Conservation (phyloP, 2,888 invertebrate species). For the Dicranocentrus wangi region DNA sequence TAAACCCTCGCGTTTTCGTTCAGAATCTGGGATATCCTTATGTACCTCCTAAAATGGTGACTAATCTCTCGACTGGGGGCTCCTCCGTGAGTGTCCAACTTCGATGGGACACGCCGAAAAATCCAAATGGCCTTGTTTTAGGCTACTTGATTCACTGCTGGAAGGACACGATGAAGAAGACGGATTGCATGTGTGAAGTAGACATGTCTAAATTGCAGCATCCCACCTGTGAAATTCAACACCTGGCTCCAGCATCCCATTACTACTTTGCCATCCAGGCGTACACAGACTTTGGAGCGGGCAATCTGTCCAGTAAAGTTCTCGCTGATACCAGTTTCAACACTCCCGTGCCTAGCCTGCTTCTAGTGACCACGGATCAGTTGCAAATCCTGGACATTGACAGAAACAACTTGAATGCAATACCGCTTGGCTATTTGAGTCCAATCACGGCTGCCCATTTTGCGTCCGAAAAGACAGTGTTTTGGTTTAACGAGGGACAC, state of each 20-base stretch:
- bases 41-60: slow-evolving; percentile 63
- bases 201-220: slow-evolving; percentile 40
- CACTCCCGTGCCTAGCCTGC: slow-evolving; percentile 85
- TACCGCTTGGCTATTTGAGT: slow-evolving; percentile 58
- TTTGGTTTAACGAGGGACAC: slow-evolving; percentile 88
- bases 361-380: slow-evolving; percentile 83
- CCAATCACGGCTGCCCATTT: slow-evolving; percentile 67
- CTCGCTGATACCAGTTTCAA: slow-evolving; percentile 80
- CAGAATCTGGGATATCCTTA: slow-evolving; percentile 58
- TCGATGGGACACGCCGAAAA: slow-evolving; percentile 86
- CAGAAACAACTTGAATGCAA: slow-evolving; percentile 75
- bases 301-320: slow-evolving; percentile 81
- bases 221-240: slow-evolving; percentile 62
- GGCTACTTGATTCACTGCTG: slow-evolving; percentile 85
- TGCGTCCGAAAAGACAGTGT: slow-evolving; percentile 78
- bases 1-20: slow-evolving; percentile 84
- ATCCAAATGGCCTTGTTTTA: slow-evolving; percentile 83
- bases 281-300: slow-evolving; percentile 85
- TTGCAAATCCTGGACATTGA: slow-evolving; percentile 87
- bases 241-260: slow-evolving; percentile 60
- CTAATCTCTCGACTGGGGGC: slow-evolving; percentile 71
- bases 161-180: slow-evolving; percentile 75
- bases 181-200: slow-evolving; percentile 63
- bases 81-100: slow-evolving; percentile 78
- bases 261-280: slow-evolving; percentile 82